A percentile compares a stretch with the other conserved stretches of the same genome.
Conservation (phyloP, 2,888 invertebrate genomes). For the Girardia tigrina region DNA sequence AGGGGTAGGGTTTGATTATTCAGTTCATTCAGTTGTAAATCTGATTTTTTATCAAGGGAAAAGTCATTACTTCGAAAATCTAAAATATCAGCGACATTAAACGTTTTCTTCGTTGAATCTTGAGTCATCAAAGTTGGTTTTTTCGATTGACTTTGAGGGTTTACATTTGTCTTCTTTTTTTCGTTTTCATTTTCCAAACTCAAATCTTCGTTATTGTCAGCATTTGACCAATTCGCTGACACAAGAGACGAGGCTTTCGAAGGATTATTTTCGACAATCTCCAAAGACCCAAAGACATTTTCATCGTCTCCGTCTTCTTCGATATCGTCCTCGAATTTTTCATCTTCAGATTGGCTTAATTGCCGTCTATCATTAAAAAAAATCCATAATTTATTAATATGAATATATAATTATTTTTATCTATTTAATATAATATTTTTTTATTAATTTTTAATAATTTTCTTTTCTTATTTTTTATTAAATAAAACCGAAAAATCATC, state of each 20-base stretch:
- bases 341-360: conserved; percentile 8
- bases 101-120: background rate
- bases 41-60: background rate
- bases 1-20: background rate
- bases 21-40: background rate
- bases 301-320: background rate
- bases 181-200: background rate
- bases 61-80: background rate
- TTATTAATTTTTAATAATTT: too few species aligned
- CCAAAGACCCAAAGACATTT: background rate
- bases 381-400: too few species aligned
- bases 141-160: background rate
- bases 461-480: background rate
- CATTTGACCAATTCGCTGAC: background rate
- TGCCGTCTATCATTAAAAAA: background rate
- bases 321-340: background rate
- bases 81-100: background rate
- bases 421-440: too few species aligned
- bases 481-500: background rate
- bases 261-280: background rate
- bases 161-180: background rate
- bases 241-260: background rate
- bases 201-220: background rate
- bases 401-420: too few species aligned
- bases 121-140: background rate